Conservation (phyloP, 2,113 vertebrate genomes). For the Anguilla rostrata region DNA sequence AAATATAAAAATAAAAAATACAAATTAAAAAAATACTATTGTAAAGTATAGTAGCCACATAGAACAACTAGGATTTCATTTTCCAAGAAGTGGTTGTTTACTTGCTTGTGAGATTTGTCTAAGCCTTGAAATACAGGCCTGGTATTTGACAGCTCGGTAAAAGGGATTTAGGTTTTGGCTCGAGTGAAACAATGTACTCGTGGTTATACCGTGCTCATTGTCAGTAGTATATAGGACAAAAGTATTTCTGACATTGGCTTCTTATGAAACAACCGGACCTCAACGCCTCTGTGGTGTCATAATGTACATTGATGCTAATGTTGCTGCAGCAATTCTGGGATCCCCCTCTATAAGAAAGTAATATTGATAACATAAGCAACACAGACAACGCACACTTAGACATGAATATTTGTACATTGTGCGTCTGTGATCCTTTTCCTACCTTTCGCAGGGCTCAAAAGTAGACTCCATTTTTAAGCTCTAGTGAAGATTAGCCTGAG, state of each 20-base stretch:
- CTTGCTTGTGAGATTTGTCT: slow-evolving; percentile 32
- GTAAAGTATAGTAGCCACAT: slow-evolving; percentile 68
- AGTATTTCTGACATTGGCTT: neutral
- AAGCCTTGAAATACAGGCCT: slow-evolving; percentile 41
- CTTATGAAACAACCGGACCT: neutral
- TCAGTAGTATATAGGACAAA: neutral
- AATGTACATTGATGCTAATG: neutral
- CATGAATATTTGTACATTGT: slow-evolving; percentile 9
- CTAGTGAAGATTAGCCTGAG: neutral
- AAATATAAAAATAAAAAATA: slow-evolving; percentile 71
- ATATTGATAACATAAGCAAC: neutral
- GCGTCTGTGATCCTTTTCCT: neutral
- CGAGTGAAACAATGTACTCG: neutral
- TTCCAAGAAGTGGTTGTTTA: slow-evolving; percentile 42
- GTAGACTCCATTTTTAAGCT: neutral
- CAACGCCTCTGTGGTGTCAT: neutral
- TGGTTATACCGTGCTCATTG: neutral
- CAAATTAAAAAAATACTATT: slow-evolving; percentile 68
- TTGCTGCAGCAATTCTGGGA: neutral
- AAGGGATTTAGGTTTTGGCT: slow-evolving; percentile 5
- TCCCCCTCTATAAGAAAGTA: neutral
- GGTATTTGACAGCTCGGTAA: slow-evolving; percentile 6
- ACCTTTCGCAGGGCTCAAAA: neutral
- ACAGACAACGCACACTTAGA: neutral
- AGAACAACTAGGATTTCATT: slow-evolving; percentile 46